Evolutionary conservation across 2,113 vertebrate species (phyloP).

Genomic region (Plectropomus leopardus): DNA sequence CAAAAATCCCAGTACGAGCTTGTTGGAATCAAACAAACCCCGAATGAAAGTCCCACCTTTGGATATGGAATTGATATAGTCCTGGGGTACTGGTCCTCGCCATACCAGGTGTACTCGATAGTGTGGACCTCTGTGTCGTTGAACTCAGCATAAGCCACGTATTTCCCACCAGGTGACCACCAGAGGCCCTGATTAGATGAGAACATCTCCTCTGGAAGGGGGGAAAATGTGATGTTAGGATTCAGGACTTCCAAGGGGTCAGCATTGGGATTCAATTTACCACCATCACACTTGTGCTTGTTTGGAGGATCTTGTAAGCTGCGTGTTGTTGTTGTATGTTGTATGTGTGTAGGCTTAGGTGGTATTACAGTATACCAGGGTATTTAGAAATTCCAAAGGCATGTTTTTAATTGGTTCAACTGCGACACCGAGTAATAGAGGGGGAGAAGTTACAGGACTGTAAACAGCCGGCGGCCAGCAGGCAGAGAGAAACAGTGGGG

Average conservation of each 20-base stretch:
- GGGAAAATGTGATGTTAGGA: neutral
- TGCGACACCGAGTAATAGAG: too few relatives aligned
- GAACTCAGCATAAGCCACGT: constrained; percentile 91
- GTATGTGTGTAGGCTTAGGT: too few relatives aligned
- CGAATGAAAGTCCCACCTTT: constrained; percentile 86
- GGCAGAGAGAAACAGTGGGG: too few relatives aligned
- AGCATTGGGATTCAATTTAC: neutral
- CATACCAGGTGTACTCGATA: constrained; percentile 95
- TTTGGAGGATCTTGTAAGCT: neutral
- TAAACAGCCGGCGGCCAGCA: too few relatives aligned
- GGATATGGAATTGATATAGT: constrained; percentile 95
- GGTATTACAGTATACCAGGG: too few relatives aligned
- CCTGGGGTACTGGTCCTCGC: constrained; percentile 93
- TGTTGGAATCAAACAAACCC: neutral
- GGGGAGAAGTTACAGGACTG: too few relatives aligned
- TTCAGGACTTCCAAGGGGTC: neutral
- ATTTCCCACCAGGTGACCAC: constrained; percentile 94
- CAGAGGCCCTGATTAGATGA: constrained; percentile 90
- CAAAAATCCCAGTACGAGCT: neutral
- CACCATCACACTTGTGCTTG: neutral
- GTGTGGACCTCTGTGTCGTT: constrained; percentile 91
- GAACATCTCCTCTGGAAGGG: constrained; percentile 94
- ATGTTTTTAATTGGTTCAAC: too few relatives aligned
- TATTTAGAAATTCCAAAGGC: too few relatives aligned
- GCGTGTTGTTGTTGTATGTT: neutral